Evolutionary conservation across 1,140 invertebrate genomes (phyloP), one percentile per base, ranked within the genome.

Genomic region (Solenopsis fugax): DNA sequence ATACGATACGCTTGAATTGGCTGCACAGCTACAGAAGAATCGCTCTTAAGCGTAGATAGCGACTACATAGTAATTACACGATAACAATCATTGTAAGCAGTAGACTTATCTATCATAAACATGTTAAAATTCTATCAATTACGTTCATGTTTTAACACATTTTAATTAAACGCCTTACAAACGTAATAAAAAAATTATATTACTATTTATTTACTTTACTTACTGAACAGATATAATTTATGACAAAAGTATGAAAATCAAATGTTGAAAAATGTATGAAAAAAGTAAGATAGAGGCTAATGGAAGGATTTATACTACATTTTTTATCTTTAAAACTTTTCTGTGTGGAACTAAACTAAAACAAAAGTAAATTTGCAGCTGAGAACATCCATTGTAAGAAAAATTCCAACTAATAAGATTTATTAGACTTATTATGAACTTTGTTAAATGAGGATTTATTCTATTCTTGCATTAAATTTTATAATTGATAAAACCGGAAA

Each of bases 11-110:
- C 13, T 48, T 45, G 41, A 73, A 73, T 72, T 48, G 56, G 21
- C 54, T 24, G 21, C 41, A 18, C 10, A n/a, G 18, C n/a, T n/a
- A 9, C 4, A 18, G n/a, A 29, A 45, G 52, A 72, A 82, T 72
- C 24, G 21, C 3, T 82, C 24, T 56, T 72, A 29, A 13, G 3
- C 13, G 16, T 34, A 52, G 60, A 52, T 54, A 52, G 13, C 29
- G 45, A 24, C 7, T 82, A 18, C 9, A 18, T 12, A 41, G 0
- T 67, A 67, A 24, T 69, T 71, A 58, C 29, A 0, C 34, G 21
- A 71, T 72, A 72, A 18, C 72, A 69, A 69, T 80, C 16, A 41
- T 78, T 24, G 50, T 81, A 41, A 37, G 12, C 24, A 48, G 71
- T 56, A 81, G 4, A 21, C 24, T n/a, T 45, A 54, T 81, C 12